phyloP scores from a whole-genome alignment of 1,140 invertebrate genomes.

The Globodera rostochiensis region DNA sequence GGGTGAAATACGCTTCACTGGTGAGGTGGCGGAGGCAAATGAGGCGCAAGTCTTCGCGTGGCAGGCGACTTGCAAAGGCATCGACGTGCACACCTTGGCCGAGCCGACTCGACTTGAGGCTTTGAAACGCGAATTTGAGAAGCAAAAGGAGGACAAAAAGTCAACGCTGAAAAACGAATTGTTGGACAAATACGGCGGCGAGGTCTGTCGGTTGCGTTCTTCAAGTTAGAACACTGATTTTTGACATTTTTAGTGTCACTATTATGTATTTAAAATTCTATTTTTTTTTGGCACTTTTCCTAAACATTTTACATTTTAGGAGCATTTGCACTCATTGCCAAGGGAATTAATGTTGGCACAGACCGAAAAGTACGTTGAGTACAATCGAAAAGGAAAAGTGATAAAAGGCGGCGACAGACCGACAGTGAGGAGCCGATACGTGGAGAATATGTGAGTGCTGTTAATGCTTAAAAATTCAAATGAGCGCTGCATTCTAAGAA shows the following conservation, averaged over 20 bases:
- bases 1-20: slow-evolving; percentile 90
- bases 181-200: slow-evolving; percentile 58
- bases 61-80: slow-evolving; percentile 80
- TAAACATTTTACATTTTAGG: slow-evolving; percentile 35
- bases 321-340: slow-evolving; percentile 78
- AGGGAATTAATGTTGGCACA: slow-evolving; percentile 85
- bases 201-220: slow-evolving; percentile 27
- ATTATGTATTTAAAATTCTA: too few species aligned
- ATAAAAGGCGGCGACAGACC: slow-evolving; percentile 84
- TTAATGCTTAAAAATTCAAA: too few species aligned
- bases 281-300: too few species aligned
- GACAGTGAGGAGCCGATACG: slow-evolving; percentile 83
- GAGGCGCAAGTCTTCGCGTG: slow-evolving; percentile 94
- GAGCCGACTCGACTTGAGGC: slow-evolving; percentile 96
- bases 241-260: too few species aligned
- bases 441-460: slow-evolving; percentile 77
- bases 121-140: slow-evolving; percentile 84
- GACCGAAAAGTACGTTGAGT: slow-evolving; percentile 93
- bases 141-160: slow-evolving; percentile 85
- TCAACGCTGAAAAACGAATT: slow-evolving; percentile 72
- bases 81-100: slow-evolving; percentile 92
- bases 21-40: slow-evolving; percentile 87
- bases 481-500: too few species aligned
- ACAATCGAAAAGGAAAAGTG: slow-evolving; percentile 86
- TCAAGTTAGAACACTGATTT: too few species aligned